A percentile compares a stretch with the other conserved stretches of the same genome.
Conservation (phyloP, 2,113 vertebrate species). For the Macrotus californicus region DNA sequence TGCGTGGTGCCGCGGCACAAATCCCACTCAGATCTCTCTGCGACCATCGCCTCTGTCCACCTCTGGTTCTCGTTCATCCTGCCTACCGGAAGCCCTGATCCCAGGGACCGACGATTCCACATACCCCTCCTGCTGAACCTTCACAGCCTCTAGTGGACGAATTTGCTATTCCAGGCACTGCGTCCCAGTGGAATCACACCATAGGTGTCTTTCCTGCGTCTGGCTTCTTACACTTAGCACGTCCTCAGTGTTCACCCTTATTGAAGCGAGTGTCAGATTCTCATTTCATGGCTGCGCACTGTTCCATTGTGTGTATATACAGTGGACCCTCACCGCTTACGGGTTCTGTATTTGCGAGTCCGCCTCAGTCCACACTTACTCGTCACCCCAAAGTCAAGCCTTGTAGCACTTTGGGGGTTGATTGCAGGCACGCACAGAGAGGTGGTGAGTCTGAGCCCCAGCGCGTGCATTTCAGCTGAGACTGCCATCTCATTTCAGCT, state of each 20-base stretch:
- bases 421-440: neutral
- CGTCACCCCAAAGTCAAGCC: neutral
- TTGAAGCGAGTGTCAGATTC: neutral
- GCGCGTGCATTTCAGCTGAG: neutral
- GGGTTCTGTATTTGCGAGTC: neutral
- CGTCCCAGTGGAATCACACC: neutral
- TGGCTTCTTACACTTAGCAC: neutral
- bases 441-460: no score
- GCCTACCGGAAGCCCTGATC: neutral
- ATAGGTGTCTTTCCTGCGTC: neutral
- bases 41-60: accelerated
- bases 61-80: neutral
- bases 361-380: neutral
- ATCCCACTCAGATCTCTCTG: neutral
- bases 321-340: neutral
- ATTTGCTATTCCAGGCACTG: neutral
- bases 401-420: neutral
- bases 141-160: neutral
- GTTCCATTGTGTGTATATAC: neutral
- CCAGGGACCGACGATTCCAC: neutral
- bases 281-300: neutral
- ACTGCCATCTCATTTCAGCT: neutral
- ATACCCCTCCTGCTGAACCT: neutral
- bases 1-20: neutral
- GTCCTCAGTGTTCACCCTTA: neutral